Base-by-base conservation (phyloP, 2,113 vertebrate species). In the Origma solitaria region DNA sequence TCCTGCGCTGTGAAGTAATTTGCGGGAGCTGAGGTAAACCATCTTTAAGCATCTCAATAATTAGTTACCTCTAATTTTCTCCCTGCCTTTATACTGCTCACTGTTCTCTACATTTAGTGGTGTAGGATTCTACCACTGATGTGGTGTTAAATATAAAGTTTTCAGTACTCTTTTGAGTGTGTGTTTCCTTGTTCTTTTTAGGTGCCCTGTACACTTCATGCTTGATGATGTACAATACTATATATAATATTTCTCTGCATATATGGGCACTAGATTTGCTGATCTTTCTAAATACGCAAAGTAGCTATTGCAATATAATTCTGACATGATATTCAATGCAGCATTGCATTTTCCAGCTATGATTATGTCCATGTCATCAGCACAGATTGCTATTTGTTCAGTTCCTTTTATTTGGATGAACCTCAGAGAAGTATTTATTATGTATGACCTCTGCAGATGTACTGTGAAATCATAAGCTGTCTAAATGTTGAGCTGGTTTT, bases 381-480 rank as follows among this genome's bases (percentile, higher is more conserved):
- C 70, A 70, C 57, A 79, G 66, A 94, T 77, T 92, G 40, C 61
- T 69, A 25, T 92, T 84, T 92, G 73, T 94, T 95, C 73, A 30
- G 35, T 70, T 90, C 20, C 42, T 96, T 95, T 94, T 91, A 72
- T 91, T 65, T 79, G 61, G n/a, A 50, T 65, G 37, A 75, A 76
- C 82, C 57, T 94, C 53, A 76, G 69, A 69, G 79, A 83, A 68
- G 47, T 45, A 70, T 71, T 31, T 71, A 60, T 94, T 94, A 85
- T 92, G 53, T 45, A 82, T 87, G 69, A 92, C 66, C n/a, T 82
- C 31, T 94, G 69, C 65, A 89, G 70, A 91, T 60, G 61, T 49
- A n/a, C 62, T 91, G 30, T 89, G 91, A 92, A 92, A 91, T 84
- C 44, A 21, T 82, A 73, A 91, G 33, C 37, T 5, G 2, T 79